Percentiles rank a stretch among this genome's conserved stretches.
Conservation (phyloP, 2,113 vertebrate genomes). For the Cryptomyrus ogoouensis region DNA sequence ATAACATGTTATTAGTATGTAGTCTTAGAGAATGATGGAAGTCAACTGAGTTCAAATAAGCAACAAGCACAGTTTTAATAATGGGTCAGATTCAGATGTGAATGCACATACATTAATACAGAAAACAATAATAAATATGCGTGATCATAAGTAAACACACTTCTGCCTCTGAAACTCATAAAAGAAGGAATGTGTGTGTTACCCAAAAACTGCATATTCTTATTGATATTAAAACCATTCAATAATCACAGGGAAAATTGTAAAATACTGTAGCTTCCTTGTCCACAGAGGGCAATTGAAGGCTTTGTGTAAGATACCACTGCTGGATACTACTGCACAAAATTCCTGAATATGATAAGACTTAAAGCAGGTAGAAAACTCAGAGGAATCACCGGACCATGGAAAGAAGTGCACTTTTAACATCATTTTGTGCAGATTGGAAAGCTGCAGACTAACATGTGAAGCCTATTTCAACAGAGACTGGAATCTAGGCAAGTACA, state of each 20-base stretch:
- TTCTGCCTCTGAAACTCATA: neutral
- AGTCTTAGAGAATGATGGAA: neutral
- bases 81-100: neutral
- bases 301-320: neutral
- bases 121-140: neutral
- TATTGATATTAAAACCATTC: neutral
- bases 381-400: too few relatives aligned
- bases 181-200: neutral
- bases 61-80: neutral
- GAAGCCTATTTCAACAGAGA: neutral
- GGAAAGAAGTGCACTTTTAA: too few relatives aligned
- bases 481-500: neutral
- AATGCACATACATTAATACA: neutral
- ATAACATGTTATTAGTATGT: neutral
- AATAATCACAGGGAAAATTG: neutral
- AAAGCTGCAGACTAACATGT: neutral
- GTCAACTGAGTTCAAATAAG: neutral
- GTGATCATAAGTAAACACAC: neutral
- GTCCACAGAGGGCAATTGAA: neutral
- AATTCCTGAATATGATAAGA: neutral
- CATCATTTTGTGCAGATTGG: too few relatives aligned
- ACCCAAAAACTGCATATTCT: neutral
- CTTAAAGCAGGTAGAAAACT: neutral
- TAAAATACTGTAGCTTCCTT: neutral
- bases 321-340: neutral